These are phyloP conservation scores for Felis catus DNA, from an alignment of 2,113 vertebrate species.

Conservation along the genomic window F.catus_Fca126_mat1.0 CM031412.1:167446501-167447000, in stretches of 20 bases:
- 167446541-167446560: slow-evolving; percentile 39
- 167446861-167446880: not conserved
- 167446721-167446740: slow-evolving; percentile 47
- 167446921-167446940: rapidly evolving
- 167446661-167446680: slow-evolving; percentile 51
- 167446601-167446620: not conserved
- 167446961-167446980: not conserved
- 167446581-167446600: slow-evolving; percentile 50
- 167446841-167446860: not conserved
- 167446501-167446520: slow-evolving; percentile 23
- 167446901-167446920: rapidly evolving
- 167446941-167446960: not conserved
- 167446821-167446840: not conserved
- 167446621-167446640: slow-evolving; percentile 37
- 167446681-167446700: slow-evolving; percentile 45
- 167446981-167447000: not conserved
- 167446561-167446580: not conserved
- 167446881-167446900: not conserved
- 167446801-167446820: not conserved
- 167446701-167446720: slow-evolving; percentile 13
- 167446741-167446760: not conserved
- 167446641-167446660: slow-evolving; percentile 23
- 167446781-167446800: not conserved
- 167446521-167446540: not conserved
- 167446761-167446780: slow-evolving; percentile 40